Percentiles rank a stretch among this genome's conserved stretches.
phyloP scores from a whole-genome alignment of 2,888 invertebrate species.

The Psylliodes chrysocephalus region DNA sequence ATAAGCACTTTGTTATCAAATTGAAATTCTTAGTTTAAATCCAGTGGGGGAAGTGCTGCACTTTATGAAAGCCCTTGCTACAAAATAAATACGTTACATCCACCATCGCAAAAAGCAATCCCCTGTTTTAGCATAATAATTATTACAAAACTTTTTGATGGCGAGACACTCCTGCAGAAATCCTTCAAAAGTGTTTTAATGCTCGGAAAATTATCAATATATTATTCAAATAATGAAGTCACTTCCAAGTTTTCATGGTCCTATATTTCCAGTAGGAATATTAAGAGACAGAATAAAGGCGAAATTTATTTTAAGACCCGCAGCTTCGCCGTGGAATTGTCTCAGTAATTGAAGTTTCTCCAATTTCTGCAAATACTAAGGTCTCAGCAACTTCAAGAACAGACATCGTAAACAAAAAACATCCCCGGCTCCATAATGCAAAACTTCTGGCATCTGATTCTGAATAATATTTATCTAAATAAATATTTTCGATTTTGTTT shows the following conservation, averaged over 20 bases:
- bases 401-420: conserved; percentile 46
- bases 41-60: no score
- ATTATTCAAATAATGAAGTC: conserved; percentile 27
- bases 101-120: no score
- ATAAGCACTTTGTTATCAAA: no score
- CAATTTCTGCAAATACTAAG: conserved; percentile 44
- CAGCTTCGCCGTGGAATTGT: conserved; percentile 41
- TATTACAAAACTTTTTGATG: no score
- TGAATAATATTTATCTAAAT: conserved; percentile 42
- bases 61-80: no score
- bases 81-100: no score
- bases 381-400: conserved; percentile 40
- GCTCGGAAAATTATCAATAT: conserved; percentile 26
- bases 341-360: conserved; percentile 47
- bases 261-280: conserved; percentile 31
- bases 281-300: conserved; percentile 37
- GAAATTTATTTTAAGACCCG: conserved; percentile 40
- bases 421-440: conserved; percentile 45
- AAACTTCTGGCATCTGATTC: conserved; percentile 43
- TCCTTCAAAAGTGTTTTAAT: conserved; percentile 13
- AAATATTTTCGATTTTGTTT: conserved; percentile 34
- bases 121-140: no score
- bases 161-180: not conserved
- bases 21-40: no score
- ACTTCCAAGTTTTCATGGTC: conserved; percentile 23